phyloP scores from a whole-genome alignment of 2,797 vertebrate species.

The Danio choprae region DNA sequence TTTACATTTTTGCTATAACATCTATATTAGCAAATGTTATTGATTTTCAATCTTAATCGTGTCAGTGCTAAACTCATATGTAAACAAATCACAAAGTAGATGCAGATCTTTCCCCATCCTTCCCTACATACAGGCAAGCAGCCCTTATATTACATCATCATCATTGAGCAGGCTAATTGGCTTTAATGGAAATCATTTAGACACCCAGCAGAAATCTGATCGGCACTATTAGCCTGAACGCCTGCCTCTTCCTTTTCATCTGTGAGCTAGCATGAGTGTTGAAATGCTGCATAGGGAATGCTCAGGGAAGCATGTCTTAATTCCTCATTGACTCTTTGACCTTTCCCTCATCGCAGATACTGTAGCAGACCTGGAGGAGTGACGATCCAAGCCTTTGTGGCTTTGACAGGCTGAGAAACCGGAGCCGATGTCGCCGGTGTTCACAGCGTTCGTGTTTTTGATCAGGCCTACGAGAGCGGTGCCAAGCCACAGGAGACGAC shows the following conservation, averaged over 20 bases:
- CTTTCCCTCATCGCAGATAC: conserved; percentile 72
- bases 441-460: conserved; percentile 78
- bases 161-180: conserved; percentile 78
- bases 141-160: conserved; percentile 64
- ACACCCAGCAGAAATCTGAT: conserved; percentile 76
- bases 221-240: conserved; percentile 69
- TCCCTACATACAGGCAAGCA: conserved; percentile 43
- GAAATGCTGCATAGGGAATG: conserved; percentile 76
- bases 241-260: conserved; percentile 71
- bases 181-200: conserved; percentile 78
- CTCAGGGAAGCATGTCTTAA: conserved; percentile 82
- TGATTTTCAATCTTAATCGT: no score
- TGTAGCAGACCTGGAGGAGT: conserved; percentile 63
- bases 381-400: conserved; percentile 73
- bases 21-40: not conserved
- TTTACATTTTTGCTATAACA: conserved; percentile 7
- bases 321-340: conserved; percentile 84
- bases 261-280: conserved; percentile 69
- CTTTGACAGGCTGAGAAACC: conserved; percentile 81
- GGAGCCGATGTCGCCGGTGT: conserved; percentile 73
- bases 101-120: no score
- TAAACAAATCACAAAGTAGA: no score
- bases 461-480: conserved; percentile 75
- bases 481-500: conserved; percentile 76
- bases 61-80: no score